Base-by-base conservation (phyloP, 2,113 vertebrate genomes). In the Antennarius striatus region DNA sequence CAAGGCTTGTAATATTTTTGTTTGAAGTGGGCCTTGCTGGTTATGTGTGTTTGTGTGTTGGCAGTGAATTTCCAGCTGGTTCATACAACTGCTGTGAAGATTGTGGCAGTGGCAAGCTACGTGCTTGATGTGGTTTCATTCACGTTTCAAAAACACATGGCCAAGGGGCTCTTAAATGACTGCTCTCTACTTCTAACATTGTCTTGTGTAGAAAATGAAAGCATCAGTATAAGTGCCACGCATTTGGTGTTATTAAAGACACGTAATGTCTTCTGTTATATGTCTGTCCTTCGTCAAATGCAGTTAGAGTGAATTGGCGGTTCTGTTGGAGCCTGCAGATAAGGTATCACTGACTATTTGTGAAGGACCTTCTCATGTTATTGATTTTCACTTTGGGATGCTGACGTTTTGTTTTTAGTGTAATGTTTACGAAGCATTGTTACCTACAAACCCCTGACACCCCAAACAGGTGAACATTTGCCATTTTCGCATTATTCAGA, bases 31-130 rank as follows among this genome's bases (percentile, higher is more conserved):
- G 32, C 32, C 7, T 36, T 3, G 32, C 32, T 36, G 32, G 32
- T 1, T 36, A 3, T 3, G 32, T 36, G 32, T 66, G 32, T 56
- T 39, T 73, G 3, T 48, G n/a, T 40, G 46, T 50, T 52, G 55
- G 36, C 8, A 29, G 29, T 51, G 64, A 36, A 28, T n/a, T 49
- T 50, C 28, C 65, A 73, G 64, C 55, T 52, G 61, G 30, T 58
- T 65, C 42, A 5, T 56, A 48, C 56, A 58, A 29, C 54, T 51
- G 11, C 63, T 63, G 43, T 29, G n/a, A 65, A 52, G 7, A 49
- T 43, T 56, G 47, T 16, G 43, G 22, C 28, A 6, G 16, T 28
- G 7, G 17, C 43, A 42, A 14, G 7, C n/a, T 5, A 4, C 12
- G 16, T 0, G 17, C 16, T 40, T 45, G 14, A 3, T 15, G 53